Percentiles rank a stretch among this genome's conserved stretches.
Evolutionary conservation across 2,113 vertebrate species (phyloP).

Genomic region (Podocnemis expansa): DNA sequence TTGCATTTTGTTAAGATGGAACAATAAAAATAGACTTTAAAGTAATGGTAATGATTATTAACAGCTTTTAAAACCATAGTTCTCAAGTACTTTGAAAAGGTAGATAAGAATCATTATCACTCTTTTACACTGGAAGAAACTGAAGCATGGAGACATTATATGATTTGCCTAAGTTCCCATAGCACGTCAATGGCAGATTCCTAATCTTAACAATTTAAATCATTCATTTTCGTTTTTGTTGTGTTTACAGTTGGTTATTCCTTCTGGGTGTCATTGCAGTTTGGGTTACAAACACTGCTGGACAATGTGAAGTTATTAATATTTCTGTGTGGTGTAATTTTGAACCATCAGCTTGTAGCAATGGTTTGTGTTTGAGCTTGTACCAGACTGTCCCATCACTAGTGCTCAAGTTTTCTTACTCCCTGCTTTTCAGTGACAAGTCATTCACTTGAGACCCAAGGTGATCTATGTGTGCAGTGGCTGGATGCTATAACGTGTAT

Average conservation of each 20-base stretch:
- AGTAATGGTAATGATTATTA: conserved; percentile 2
- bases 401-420: background rate
- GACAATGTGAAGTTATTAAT: background rate
- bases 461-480: background rate
- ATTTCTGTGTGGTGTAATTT: background rate
- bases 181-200: background rate
- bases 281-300: background rate
- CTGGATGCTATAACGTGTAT: background rate
- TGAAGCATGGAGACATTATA: background rate
- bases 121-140: background rate
- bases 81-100: conserved; percentile 40
- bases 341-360: background rate
- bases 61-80: conserved; percentile 7
- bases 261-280: background rate
- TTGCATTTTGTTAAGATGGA: conserved; percentile 17
- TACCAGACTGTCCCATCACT: accelerated
- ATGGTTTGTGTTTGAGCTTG: background rate
- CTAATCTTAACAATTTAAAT: background rate
- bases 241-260: background rate
- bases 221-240: background rate
- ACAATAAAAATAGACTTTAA: conserved; percentile 28
- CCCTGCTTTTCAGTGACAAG: background rate
- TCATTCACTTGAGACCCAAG: background rate
- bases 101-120: conserved; percentile 25
- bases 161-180: background rate